Conservation (phyloP, 2,888 invertebrate species). For the Ceramica pisi region DNA sequence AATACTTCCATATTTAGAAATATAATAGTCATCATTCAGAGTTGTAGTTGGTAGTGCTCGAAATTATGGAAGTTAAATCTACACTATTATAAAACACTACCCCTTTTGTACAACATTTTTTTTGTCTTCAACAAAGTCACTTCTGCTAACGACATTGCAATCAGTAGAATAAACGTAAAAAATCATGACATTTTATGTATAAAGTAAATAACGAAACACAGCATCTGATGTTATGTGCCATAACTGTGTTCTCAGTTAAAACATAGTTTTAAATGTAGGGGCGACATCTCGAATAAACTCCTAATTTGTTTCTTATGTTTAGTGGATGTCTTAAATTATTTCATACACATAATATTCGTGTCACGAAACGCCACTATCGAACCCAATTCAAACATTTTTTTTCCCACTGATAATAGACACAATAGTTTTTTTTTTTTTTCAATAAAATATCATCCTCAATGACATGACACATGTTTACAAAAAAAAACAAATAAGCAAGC, state of each 20-base stretch:
- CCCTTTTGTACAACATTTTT: background rate
- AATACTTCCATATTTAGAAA: background rate
- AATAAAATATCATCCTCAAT: background rate
- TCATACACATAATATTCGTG: background rate
- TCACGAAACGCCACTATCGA: background rate
- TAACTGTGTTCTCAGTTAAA: constrained; percentile 82
- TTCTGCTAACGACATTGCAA: constrained; percentile 67
- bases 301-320: constrained; percentile 56
- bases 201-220: constrained; percentile 68
- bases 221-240: constrained; percentile 89
- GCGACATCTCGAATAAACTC: constrained; percentile 66
- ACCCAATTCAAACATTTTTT: background rate
- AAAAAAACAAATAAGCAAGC: too few relatives aligned
- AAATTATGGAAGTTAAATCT: background rate
- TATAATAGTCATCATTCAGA: background rate
- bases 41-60: too few relatives aligned
- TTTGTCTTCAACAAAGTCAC: constrained; percentile 41
- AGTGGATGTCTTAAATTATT: constrained; percentile 55
- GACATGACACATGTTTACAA: too few relatives aligned
- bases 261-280: constrained; percentile 70
- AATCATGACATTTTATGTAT: constrained; percentile 80
- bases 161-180: constrained; percentile 71
- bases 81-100: background rate
- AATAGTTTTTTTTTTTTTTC: too few relatives aligned
- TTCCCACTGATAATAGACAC: background rate